Percentiles rank a stretch among this genome's conserved stretches.
Evolutionary conservation across 2,797 vertebrate genomes (phyloP).

Genomic region (Hoplostethus atlanticus): DNA sequence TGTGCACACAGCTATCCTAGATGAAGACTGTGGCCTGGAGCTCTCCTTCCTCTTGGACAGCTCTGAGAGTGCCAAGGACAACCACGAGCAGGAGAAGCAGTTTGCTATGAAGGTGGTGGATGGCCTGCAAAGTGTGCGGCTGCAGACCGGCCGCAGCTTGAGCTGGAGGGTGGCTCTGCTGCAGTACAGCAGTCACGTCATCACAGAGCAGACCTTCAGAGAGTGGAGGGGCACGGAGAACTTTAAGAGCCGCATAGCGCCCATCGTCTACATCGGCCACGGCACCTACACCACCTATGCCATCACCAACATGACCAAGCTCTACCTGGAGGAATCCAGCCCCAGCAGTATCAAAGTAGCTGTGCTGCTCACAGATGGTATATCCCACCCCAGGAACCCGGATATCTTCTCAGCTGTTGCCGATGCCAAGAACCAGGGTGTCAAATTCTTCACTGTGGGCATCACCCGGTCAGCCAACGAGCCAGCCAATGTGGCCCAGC

Average conservation of each 20-base stretch:
- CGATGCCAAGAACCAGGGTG: constrained; percentile 92
- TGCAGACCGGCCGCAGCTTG: constrained; percentile 84
- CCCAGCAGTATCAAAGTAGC: constrained; percentile 86
- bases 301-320: constrained; percentile 93
- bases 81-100: constrained; percentile 90
- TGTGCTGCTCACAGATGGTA: constrained; percentile 89
- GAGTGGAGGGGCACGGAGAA: constrained; percentile 89
- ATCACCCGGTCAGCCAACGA: constrained; percentile 90
- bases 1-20: constrained; percentile 78
- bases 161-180: constrained; percentile 89
- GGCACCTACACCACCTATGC: constrained; percentile 94
- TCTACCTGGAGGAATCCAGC: constrained; percentile 89
- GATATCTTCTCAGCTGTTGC: constrained; percentile 92
- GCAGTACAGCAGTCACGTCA: constrained; percentile 94
- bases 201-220: constrained; percentile 89
- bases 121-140: constrained; percentile 83
- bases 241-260: constrained; percentile 86
- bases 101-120: constrained; percentile 89
- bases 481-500: constrained; percentile 86
- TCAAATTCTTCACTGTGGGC: constrained; percentile 90
- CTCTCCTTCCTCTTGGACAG: constrained; percentile 93
- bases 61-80: constrained; percentile 92
- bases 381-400: constrained; percentile 93
- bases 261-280: constrained; percentile 91
- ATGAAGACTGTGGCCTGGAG: constrained; percentile 91